Evolutionary conservation across 2,888 invertebrate genomes (phyloP).

Genomic region (Agapetus fuscipes): DNA sequence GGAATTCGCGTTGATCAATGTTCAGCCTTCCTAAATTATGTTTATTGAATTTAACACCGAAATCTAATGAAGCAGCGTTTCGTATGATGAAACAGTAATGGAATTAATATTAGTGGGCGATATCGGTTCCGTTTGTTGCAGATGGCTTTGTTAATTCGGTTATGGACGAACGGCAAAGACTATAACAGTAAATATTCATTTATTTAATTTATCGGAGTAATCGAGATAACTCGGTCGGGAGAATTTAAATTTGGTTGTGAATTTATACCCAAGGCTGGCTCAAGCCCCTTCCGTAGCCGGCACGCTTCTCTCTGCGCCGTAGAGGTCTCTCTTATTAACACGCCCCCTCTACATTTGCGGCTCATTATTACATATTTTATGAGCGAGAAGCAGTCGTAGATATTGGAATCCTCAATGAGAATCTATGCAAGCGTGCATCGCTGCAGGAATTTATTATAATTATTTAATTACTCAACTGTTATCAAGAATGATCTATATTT

Average conservation of each 20-base stretch:
- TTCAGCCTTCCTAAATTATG: no score
- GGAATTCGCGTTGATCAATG: no score
- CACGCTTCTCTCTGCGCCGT: not conserved
- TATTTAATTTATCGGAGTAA: constrained; percentile 8
- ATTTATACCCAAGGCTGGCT: not conserved
- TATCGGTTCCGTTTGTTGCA: no score
- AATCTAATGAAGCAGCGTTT: no score
- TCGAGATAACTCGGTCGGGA: constrained; percentile 1
- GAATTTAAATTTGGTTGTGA: constrained; percentile 4
- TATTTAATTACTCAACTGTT: no score
- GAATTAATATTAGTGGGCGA: not conserved
- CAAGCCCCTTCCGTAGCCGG: not conserved
- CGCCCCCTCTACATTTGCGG: not conserved
- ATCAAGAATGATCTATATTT: no score
- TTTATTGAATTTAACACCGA: no score
- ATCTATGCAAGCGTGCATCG: no score
- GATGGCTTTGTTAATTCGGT: constrained; percentile 12
- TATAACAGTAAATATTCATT: constrained; percentile 1
- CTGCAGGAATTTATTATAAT: no score
- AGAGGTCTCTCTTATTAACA: not conserved
- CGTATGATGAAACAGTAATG: not conserved
- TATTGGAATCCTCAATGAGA: no score
- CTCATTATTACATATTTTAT: constrained; percentile 1
- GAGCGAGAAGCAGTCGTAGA: no score
- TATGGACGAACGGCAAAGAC: constrained; percentile 5